phyloP scores from a whole-genome alignment of 2,113 vertebrate species.

The Phainopepla nitens region DNA sequence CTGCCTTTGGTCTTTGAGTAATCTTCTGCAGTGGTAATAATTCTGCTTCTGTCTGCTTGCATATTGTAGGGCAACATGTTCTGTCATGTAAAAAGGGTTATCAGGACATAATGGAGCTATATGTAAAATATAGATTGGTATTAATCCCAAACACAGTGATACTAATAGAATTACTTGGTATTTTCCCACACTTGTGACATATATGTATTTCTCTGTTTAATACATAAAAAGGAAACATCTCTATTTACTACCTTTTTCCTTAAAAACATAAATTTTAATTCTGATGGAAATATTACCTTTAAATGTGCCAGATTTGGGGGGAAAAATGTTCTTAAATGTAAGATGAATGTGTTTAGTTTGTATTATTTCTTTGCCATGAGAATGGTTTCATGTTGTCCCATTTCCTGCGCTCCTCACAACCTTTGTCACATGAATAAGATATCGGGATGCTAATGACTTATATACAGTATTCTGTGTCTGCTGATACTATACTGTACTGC shows the following conservation, averaged over 20 bases:
- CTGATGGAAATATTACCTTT: neutral
- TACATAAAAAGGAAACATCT: neutral
- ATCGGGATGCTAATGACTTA: constrained; percentile 73
- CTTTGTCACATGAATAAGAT: constrained; percentile 79
- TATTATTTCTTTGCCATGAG: constrained; percentile 58
- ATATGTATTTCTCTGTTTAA: neutral
- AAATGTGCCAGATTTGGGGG: neutral
- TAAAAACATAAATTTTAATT: constrained; percentile 8
- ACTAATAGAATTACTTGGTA: neutral
- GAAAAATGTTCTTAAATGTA: neutral
- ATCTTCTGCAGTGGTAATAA: neutral
- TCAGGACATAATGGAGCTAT: neutral
- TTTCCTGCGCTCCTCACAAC: constrained; percentile 67
- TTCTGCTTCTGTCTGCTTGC: neutral
- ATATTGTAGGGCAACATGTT: neutral
- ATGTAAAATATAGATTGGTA: neutral
- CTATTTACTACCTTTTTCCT: neutral
- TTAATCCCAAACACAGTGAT: neutral
- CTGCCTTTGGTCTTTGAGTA: neutral
- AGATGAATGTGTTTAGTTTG: constrained; percentile 49
- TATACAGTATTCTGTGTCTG: constrained; percentile 52
- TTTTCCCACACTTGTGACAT: neutral
- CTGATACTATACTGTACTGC: constrained; percentile 44
- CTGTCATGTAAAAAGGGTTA: neutral
- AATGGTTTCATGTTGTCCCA: constrained; percentile 63